phyloP scores from a whole-genome alignment of 2,888 invertebrate genomes.

The Tuta absoluta region DNA sequence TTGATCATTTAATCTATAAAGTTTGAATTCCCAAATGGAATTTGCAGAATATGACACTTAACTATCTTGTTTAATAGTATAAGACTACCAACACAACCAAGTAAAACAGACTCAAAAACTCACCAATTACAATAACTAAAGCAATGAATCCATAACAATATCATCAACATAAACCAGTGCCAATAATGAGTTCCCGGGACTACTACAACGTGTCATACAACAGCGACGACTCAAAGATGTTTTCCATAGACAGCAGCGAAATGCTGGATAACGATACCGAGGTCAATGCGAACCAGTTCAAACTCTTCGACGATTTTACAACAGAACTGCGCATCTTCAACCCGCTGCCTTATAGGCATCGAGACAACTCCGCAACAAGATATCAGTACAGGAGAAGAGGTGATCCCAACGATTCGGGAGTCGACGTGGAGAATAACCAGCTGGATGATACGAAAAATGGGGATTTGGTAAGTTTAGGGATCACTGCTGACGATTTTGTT shows the following conservation, averaged over 20 bases:
- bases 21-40: neutral
- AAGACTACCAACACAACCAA: conserved; percentile 4
- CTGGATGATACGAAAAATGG: conserved; percentile 66
- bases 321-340: conserved; percentile 70
- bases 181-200: conserved; percentile 66
- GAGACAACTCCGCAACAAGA: conserved; percentile 33
- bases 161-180: conserved; percentile 25
- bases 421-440: conserved; percentile 76
- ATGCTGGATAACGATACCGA: conserved; percentile 73
- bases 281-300: conserved; percentile 77
- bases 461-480: conserved; percentile 69
- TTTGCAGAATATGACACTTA: neutral
- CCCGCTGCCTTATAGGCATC: conserved; percentile 42
- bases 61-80: neutral
- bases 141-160: conserved; percentile 33
- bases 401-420: conserved; percentile 73
- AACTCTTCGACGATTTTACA: conserved; percentile 75
- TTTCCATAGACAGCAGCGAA: conserved; percentile 53
- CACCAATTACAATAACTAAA: conserved; percentile 33
- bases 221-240: conserved; percentile 47
- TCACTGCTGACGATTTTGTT: neutral
- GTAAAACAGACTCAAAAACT: neutral
- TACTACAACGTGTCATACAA: conserved; percentile 70
- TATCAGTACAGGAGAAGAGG: conserved; percentile 37
- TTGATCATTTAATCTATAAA: neutral